Evolutionary conservation across 2,888 invertebrate species (phyloP).

Genomic region (Stenodera caucasica): DNA sequence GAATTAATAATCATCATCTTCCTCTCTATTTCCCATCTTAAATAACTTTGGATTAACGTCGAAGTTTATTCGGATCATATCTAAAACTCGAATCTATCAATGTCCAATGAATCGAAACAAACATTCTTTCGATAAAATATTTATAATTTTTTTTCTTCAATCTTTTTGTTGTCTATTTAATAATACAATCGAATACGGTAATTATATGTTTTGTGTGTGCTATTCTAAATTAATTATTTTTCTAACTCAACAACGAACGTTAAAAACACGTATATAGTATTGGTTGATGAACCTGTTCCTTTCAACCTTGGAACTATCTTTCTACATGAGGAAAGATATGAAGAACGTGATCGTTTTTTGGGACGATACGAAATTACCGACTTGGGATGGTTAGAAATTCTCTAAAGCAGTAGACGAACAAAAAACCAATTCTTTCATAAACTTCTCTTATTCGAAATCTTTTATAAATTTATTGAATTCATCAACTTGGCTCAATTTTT

Average conservation of each 20-base stretch:
- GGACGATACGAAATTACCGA: conserved; percentile 15
- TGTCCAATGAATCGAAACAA: neutral
- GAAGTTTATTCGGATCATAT: neutral
- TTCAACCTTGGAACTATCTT: neutral
- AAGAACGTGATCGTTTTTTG: conserved; percentile 4
- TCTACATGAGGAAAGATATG: neutral
- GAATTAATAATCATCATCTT: neutral
- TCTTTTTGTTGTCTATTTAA: neutral
- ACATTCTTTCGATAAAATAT: neutral
- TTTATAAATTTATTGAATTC: too few relatives aligned
- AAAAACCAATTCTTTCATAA: neutral
- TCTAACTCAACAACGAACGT: neutral
- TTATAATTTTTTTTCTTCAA: neutral
- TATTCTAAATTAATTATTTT: conserved; percentile 2
- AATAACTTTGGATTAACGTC: neutral
- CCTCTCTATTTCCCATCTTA: neutral
- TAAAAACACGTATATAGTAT: neutral
- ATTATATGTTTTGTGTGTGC: neutral
- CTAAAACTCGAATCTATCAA: neutral
- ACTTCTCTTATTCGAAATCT: too few relatives aligned
- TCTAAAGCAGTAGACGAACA: neutral
- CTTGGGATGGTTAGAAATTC: conserved; percentile 13
- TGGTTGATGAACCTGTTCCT: conserved; percentile 4
- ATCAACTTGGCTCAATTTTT: too few relatives aligned
- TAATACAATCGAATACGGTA: conserved; percentile 4